Evolutionary conservation across 2,797 vertebrate genomes (phyloP).

Genomic region (Eutrigla gurnardus): DNA sequence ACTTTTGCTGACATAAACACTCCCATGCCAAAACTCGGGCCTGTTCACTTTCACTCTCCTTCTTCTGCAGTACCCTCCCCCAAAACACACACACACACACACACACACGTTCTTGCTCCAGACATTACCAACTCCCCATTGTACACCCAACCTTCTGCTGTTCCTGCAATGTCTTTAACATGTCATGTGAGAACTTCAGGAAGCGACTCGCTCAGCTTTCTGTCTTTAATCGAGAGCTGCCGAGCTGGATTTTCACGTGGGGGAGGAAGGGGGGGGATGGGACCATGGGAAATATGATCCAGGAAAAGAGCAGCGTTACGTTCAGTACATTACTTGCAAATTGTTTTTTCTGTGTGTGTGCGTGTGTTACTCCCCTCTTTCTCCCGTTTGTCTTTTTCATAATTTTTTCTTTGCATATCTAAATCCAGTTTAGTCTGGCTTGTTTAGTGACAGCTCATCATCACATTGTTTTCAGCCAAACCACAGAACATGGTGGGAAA

Average conservation of each 20-base stretch:
- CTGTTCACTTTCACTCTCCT: conserved; percentile 69
- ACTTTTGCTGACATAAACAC: conserved; percentile 61
- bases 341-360: too few species aligned
- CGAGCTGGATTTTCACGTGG: conserved; percentile 43
- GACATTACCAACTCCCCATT: conserved; percentile 60
- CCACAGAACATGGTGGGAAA: neutral
- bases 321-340: neutral
- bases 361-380: neutral
- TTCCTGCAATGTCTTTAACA: conserved; percentile 64
- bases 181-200: conserved; percentile 65
- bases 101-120: conserved; percentile 51
- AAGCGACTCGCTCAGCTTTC: conserved; percentile 60
- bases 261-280: neutral
- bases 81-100: conserved; percentile 24
- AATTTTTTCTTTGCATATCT: conserved; percentile 1
- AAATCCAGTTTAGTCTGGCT: neutral
- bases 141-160: conserved; percentile 50
- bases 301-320: conserved; percentile 11
- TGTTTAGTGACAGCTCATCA: neutral
- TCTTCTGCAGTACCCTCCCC: conserved; percentile 52
- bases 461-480: neutral
- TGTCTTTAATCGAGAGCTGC: conserved; percentile 36
- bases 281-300: conserved; percentile 3
- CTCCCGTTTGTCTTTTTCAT: neutral
- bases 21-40: conserved; percentile 53